Evolutionary conservation across 2,797 vertebrate genomes (phyloP), one percentile per base, ranked within the genome.

Genomic region (Tachyglossus aculeatus): DNA sequence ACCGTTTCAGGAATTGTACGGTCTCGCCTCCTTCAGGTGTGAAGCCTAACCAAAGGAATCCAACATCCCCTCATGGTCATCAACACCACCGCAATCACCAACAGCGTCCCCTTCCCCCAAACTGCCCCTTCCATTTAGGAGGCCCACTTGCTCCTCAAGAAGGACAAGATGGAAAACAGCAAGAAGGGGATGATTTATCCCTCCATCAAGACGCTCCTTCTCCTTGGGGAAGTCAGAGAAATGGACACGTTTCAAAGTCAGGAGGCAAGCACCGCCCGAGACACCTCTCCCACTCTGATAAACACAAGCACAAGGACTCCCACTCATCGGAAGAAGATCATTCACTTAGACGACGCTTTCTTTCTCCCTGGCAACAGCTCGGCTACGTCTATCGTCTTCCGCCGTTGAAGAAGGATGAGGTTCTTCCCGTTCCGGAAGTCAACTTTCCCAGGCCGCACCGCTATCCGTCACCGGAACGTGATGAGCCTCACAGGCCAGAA

Each of bases 381-480:
- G 81, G 78, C 62, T 27, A 58, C 41, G 1, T 91, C 59, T 47
- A 88, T 61, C 70, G 1, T 44, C 70, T 91, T 38, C 90, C 86
- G 34, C 63, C 89, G 60, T 48, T 79, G 58, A 79, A 60, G 19
- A 54, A 47, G 37, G 77, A 59, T 1, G 82, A 90, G 60, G 59
- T 88, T 71, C 88, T 92, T 39, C 61, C 64, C 71, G 70, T 66
- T 71, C 91, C 90, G 9, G 78, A 57, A 47, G 71, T 71, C 58
- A 85, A 88, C 25, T 91, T 93, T 44, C 40, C 43, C 58, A 61
- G 11, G 14, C 67, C 3, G 25, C 47, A 74, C 65, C 48, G 8
- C 24, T 38, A 27, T 48, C 52, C 52, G n/a, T 53, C 54, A 5
- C 9, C 33, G 38, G 44, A 9, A 31, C 66, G 61, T 54, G 27